Base-by-base conservation (phyloP, 2,797 vertebrate genomes). In the Acanthurus lineatus region DNA sequence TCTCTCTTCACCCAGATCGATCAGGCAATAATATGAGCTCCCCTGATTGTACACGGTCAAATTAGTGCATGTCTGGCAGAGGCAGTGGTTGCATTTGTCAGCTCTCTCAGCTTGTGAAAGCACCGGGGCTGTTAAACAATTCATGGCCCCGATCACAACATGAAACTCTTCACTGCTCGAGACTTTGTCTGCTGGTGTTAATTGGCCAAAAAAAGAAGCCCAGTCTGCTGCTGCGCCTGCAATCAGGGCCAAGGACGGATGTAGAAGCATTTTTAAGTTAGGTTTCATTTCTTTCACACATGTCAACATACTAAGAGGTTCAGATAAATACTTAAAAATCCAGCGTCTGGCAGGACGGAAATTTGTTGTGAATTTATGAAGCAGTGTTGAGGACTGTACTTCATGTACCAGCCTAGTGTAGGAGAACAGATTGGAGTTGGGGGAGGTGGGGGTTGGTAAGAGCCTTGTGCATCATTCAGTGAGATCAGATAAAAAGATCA, bases 101-200 rank as follows among this genome's bases (percentile, higher is more conserved):
- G 78, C 82, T 79, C 58, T 51, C 71, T 76, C 28, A 8, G 77
- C 69, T 58, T 42, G 69, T 45, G 74, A 83, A 82, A 78, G 86
- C 79, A 65, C 49, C 12, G 16, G 22, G 62, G 67, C 66, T 89
- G 77, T 89, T 92, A 90, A 92, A 91, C 88, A 92, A 90, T 92
- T 91, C 81, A 92, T 91, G 85, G 76, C 61, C 60, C 58, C 35
- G 28, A 73, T 91, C 86, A 89, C 79, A 89, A 90, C 85, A 90
- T 59, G 48, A 84, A 77, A 81, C 79, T 86, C 81, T 71, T 88
- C 84, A 78, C 75, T 53, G 73, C 72, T 69, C 9, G 0, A 47
- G 77, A 75, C 71, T 73, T 63, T 84, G 74, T 84, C 73, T 78
- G 73, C 72, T 77, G 75, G 77, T 79, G 86, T 82, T 91, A 86